Percentiles rank a stretch among this genome's conserved stretches.
These are phyloP conservation scores for Argyresthia albistria DNA, from an alignment of 2,888 invertebrate genomes.

Conservation along the genomic window DNA sequence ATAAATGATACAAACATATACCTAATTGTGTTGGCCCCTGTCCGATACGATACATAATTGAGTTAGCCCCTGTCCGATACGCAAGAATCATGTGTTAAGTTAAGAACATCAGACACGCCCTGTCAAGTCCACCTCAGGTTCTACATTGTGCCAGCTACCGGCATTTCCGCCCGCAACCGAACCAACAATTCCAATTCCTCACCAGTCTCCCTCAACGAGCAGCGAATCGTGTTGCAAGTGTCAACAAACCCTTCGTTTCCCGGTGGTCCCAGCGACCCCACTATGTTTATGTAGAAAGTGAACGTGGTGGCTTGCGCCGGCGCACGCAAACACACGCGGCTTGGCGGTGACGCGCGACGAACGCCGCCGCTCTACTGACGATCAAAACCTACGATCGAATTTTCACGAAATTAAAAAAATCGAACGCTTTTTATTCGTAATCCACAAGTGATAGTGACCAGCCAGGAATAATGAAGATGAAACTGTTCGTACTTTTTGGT, in stretches of 20 bases:
- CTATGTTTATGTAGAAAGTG: conserved; percentile 59
- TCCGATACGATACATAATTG: too few species aligned
- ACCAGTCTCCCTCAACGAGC: too few species aligned
- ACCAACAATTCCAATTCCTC: too few species aligned
- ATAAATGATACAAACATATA: too few species aligned
- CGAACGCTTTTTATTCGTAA: conserved; percentile 8
- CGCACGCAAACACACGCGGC: conserved; percentile 46
- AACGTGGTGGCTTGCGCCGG: conserved; percentile 38
- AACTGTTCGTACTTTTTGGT: conserved; percentile 51
- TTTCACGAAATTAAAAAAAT: conserved; percentile 22
- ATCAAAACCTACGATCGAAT: conserved; percentile 3
- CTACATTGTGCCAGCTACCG: too few species aligned
- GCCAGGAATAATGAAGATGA: conserved; percentile 31
- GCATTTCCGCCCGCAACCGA: too few species aligned
- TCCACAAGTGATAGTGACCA: neutral
- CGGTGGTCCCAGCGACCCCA: conserved; percentile 39
- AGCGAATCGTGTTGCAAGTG: conserved; percentile 13
- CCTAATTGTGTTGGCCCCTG: too few species aligned
- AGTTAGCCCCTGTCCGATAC: too few species aligned
- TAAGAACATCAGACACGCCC: too few species aligned
- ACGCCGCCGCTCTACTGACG: conserved; percentile 35
- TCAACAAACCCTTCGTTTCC: conserved; percentile 61
- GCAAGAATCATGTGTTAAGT: too few species aligned
- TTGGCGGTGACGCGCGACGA: conserved; percentile 46
- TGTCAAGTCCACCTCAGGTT: too few species aligned